These are phyloP conservation scores for Chamaetylas fuelleborni DNA, from an alignment of 2,113 vertebrate genomes.

Conservation along the genomic window DNA sequence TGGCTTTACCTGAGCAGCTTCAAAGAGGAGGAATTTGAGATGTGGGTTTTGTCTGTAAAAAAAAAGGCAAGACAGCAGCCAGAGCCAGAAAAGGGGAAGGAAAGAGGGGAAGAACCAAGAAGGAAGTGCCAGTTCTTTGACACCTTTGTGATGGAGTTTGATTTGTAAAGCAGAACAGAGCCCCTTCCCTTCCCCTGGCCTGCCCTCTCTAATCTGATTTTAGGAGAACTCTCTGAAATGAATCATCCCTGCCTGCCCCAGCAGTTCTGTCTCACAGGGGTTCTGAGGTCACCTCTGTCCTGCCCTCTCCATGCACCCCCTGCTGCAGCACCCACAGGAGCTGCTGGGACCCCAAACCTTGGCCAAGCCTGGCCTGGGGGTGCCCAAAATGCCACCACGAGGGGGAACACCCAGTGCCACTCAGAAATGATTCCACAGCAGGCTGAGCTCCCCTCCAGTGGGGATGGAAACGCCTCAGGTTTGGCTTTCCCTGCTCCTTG, in stretches of 20 bases:
- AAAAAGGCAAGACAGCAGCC: conserved; percentile 10
- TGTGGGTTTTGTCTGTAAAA: conserved; percentile 14
- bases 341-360: background rate
- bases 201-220: conserved; percentile 13
- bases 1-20: conserved; percentile 13
- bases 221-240: background rate
- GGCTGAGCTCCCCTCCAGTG: background rate
- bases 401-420: background rate
- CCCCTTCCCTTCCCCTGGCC: conserved; percentile 6
- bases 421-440: background rate
- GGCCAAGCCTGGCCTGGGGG: background rate
- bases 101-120: conserved; percentile 45
- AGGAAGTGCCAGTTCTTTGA: conserved; percentile 59
- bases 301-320: background rate
- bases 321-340: background rate
- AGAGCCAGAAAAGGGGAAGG: conserved; percentile 57
- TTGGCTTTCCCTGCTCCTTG: background rate
- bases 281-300: background rate
- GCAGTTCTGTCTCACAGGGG: background rate
- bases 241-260: background rate
- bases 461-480: background rate
- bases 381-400: background rate
- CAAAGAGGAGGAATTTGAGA: conserved; percentile 19
- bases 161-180: conserved; percentile 59
- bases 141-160: conserved; percentile 48